Evolutionary conservation across 2,797 vertebrate genomes (phyloP), one percentile per base, ranked within the genome.

Genomic region (Typhlichthys subterraneus): DNA sequence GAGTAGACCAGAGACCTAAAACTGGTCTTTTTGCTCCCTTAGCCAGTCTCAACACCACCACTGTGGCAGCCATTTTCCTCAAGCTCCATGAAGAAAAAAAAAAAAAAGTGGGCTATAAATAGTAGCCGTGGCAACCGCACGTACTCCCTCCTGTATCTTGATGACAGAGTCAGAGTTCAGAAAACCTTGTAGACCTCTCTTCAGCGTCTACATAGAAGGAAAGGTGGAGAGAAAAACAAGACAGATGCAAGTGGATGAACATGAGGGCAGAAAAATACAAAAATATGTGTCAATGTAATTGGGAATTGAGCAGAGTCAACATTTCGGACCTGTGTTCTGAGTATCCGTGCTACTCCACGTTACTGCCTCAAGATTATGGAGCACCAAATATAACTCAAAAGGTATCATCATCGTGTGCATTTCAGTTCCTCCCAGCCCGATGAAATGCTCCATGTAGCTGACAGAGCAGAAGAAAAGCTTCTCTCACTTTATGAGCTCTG

Each of bases 111-210:
- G 76, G 52, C 84, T 90, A 85, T 82, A 90, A 79, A 90, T 88
- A 87, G 84, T 74, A 82, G 65, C 86, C 84, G 75, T 73, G 87
- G 89, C 89, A 89, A 89, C 91, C 75, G 82, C 87, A 77, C 87
- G 65, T 78, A 75, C 81, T 87, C 84, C 78, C 66, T 86, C 88
- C 90, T 33, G 89, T 87, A 86, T 89, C 79, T 87, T 76, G 83
- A 86, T 73, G 49, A 66, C 86, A 75, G 87, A 81, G 90, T 86
- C 77, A 85, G 89, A 92, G 77, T 87, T 88, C 75, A 69, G 80
- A 78, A 84, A 91, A 88, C 88, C 80, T 87, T 84, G 70, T 87
- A 85, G 89, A 93, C 89, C 85, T 85, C 87, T 81, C 84, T 90
- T 88, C 91, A 83, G 92, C 89, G 77, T 90, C 92, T 95, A 73